These are phyloP conservation scores for Eupleurogrammus muticus DNA, from an alignment of 2,797 vertebrate species.

Conservation along the genomic window DNA sequence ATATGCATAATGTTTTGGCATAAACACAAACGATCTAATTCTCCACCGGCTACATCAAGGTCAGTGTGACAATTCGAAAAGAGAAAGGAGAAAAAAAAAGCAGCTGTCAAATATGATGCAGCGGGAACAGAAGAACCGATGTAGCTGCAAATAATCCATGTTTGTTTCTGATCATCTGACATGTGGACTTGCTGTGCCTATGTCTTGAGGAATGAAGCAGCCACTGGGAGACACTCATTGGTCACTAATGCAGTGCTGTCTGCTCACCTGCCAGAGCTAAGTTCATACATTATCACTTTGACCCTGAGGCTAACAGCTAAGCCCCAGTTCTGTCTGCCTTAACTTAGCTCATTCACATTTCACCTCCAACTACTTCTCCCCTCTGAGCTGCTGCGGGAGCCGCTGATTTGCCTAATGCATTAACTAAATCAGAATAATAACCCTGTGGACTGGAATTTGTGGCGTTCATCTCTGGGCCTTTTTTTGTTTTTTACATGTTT, in stretches of 20 bases:
- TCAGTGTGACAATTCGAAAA: conserved; percentile 36
- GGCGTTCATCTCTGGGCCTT: conserved; percentile 39
- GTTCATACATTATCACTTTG: conserved; percentile 80
- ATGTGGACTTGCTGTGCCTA: conserved; percentile 32
- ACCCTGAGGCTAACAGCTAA: conserved; percentile 76
- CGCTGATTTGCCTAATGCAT: conserved; percentile 77
- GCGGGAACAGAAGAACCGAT: conserved; percentile 15
- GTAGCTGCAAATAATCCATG: conserved; percentile 38
- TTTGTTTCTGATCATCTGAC: conserved; percentile 44
- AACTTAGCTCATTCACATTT: conserved; percentile 76
- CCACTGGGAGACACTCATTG: conserved; percentile 48
- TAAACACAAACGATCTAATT: conserved; percentile 47
- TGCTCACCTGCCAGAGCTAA: conserved; percentile 64
- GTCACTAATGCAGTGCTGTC: conserved; percentile 71
- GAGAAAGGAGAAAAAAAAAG: conserved; percentile 14
- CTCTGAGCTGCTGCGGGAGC: conserved; percentile 54
- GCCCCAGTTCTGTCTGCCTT: conserved; percentile 80
- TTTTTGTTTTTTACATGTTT: conserved; percentile 44
- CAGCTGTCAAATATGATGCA: conserved; percentile 40
- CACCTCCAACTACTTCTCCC: conserved; percentile 62
- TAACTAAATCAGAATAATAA: conserved; percentile 74
- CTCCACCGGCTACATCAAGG: conserved; percentile 46
- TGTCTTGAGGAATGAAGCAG: conserved; percentile 41
- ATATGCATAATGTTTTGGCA: conserved; percentile 49
- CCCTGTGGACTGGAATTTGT: conserved; percentile 57